Percentiles rank a stretch among this genome's conserved stretches.
These are phyloP conservation scores for Galbula dea DNA, from an alignment of 2,113 vertebrate species.

Conservation along the genomic window DNA sequence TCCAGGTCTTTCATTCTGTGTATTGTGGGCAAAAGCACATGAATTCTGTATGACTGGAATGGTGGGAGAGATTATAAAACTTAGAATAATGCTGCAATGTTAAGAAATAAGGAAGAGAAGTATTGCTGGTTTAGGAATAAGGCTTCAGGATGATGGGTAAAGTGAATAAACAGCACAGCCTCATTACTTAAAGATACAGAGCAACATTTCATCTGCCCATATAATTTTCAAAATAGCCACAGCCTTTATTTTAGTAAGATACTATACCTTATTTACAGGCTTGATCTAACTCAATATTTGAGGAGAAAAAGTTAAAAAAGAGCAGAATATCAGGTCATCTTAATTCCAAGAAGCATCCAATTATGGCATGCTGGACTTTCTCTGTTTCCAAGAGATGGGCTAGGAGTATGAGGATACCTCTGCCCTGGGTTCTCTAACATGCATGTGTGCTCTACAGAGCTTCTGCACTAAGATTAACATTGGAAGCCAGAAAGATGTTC, in stretches of 20 bases:
- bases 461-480: neutral
- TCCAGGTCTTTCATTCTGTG: neutral
- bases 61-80: neutral
- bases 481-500: neutral
- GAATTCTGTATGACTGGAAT: conserved; percentile 26
- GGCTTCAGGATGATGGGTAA: neutral
- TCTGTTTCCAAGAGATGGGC: neutral
- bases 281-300: neutral
- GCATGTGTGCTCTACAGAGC: neutral
- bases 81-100: neutral
- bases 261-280: neutral
- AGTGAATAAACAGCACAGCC: neutral
- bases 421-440: neutral
- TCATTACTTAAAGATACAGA: neutral
- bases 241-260: neutral
- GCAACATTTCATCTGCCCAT: neutral
- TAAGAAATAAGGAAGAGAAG: conserved; percentile 2
- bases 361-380: neutral
- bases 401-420: neutral
- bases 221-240: neutral
- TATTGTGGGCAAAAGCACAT: conserved; percentile 16
- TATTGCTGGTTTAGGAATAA: neutral
- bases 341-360: neutral
- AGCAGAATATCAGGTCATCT: neutral
- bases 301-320: neutral